Evolutionary conservation across 2,797 vertebrate species (phyloP).

Genomic region (Varecia variegata): DNA sequence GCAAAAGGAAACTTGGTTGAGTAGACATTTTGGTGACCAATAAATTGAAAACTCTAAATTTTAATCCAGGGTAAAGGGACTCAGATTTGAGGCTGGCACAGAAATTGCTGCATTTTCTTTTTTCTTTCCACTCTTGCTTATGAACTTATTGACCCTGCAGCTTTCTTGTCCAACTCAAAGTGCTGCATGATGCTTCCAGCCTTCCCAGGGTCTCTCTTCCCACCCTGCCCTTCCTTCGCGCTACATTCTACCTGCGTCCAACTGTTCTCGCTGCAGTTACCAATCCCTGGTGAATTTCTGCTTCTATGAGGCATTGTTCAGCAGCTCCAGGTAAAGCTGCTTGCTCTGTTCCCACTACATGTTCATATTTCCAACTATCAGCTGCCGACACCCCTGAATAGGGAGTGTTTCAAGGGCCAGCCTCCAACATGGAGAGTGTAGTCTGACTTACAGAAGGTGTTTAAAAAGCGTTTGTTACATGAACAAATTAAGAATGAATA

Average conservation of each 20-base stretch:
- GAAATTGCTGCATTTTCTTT: background rate
- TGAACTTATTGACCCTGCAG: background rate
- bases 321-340: background rate
- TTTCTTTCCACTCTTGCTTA: background rate
- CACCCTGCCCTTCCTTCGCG: fast-evolving
- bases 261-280: background rate
- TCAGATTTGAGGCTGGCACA: background rate
- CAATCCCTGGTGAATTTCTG: background rate
- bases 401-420: background rate
- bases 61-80: background rate
- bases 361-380: background rate
- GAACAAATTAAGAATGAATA: background rate
- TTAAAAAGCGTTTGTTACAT: background rate
- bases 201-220: background rate
- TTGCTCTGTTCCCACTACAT: background rate
- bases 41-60: background rate
- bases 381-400: background rate
- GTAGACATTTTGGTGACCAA: background rate
- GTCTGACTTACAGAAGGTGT: background rate
- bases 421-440: background rate
- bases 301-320: background rate
- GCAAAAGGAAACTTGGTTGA: background rate
- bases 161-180: background rate
- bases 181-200: background rate
- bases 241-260: background rate